Base-by-base conservation (phyloP, 2,888 invertebrate genomes). In the Ametastegia equiseti region DNA sequence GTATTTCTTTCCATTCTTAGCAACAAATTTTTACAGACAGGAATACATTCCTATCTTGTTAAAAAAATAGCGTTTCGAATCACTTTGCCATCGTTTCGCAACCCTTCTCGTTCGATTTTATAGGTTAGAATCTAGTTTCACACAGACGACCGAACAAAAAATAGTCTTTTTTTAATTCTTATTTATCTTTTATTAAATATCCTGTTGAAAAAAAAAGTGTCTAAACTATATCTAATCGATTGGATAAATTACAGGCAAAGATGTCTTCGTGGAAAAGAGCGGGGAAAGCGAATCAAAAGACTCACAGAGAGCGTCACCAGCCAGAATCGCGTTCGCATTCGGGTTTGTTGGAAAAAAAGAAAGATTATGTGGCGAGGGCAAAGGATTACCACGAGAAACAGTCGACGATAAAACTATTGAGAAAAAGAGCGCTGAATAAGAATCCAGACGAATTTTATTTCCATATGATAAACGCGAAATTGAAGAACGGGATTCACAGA, bases 361-460 rank as follows among this genome's bases (percentile, higher is more conserved):
- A 97, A 87, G 98, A 98, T 90, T 98, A 97, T 89, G 94, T 95
- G 83, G 92, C 94, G 82, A 94, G 98, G 69, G 96, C 97, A 0
- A 93, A 94, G 81, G 96, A 98, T 91, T 96, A 94, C 84, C 96
- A 97, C 90, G 94, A 95, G 82, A 98, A 98, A 89, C 95, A 97
- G 81, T 94, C 95, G 81, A 96, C 97, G 0, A 91, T 99, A 1
- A 97, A 97, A 89, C 91, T 96, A 39, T 92, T 99, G 80, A 95
- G 96, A 81, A 96, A 96, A 90, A 94, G 97, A 82, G 98, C 98
- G 0, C 92, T 97, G 30, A 96, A 98, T 89, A 97, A 96, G 91
- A 99, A 99, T 93, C 98, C 98, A 0, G 99, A 99, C 95, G 99
- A 99, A 92, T 99, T 99, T 92, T 97, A 99, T 91, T 98, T 97